A percentile compares a stretch with the other conserved stretches of the same genome.
Evolutionary conservation across 2,113 vertebrate genomes (phyloP).

Genomic region (Mirza zaza): DNA sequence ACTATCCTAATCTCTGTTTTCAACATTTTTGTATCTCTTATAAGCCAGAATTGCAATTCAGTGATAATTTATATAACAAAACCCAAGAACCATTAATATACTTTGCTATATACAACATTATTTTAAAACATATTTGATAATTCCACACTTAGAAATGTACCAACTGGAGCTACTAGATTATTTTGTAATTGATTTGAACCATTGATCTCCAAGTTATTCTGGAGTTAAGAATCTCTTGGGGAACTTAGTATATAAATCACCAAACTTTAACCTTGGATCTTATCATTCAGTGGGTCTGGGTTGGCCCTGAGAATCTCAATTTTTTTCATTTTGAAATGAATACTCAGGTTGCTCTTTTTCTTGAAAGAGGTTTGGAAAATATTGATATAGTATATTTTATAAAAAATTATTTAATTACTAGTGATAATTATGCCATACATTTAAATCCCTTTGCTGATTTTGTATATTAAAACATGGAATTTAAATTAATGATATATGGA

Average conservation of each 20-base stretch:
- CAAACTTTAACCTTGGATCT: not conserved
- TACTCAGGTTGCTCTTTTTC: not conserved
- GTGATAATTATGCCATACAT: not conserved
- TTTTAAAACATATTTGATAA: not conserved
- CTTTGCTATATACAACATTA: not conserved
- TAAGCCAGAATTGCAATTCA: not conserved
- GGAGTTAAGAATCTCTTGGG: not conserved
- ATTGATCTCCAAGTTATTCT: not conserved
- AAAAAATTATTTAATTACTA: not conserved
- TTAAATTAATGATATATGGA: not conserved
- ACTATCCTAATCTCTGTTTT: not conserved
- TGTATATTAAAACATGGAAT: not conserved
- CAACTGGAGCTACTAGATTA: not conserved
- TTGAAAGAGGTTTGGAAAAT: not conserved
- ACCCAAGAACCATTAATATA: not conserved
- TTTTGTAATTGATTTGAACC: not conserved
- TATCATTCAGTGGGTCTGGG: not conserved
- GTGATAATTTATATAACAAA: not conserved
- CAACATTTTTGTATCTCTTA: not conserved
- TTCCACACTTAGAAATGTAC: not conserved
- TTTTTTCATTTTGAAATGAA: not conserved
- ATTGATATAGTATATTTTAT: not conserved
- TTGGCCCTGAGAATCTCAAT: not conserved
- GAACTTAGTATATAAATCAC: not conserved
- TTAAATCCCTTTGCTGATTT: not conserved